Percentiles rank a stretch among this genome's conserved stretches.
These are phyloP conservation scores for Trisateles emortualis DNA, from an alignment of 2,888 invertebrate genomes.

Conservation along the genomic window DNA sequence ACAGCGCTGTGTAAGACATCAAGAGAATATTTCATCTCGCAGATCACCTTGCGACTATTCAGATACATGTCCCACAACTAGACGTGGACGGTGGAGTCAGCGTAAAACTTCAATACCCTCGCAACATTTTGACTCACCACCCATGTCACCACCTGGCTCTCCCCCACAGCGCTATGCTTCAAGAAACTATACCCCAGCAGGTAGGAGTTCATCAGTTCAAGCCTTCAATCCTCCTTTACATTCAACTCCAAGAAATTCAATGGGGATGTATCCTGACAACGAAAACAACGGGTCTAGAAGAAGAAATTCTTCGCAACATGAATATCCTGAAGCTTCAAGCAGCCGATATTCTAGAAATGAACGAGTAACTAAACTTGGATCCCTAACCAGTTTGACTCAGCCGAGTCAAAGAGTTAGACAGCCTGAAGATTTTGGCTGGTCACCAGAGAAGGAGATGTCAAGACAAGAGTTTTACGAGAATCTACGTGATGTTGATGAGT, in stretches of 20 bases:
- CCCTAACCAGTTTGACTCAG: constrained; percentile 29
- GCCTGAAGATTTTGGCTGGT: constrained; percentile 2
- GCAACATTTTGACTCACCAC: not conserved
- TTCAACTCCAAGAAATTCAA: not conserved
- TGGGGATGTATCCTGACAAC: not conserved
- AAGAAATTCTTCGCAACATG: constrained; percentile 25
- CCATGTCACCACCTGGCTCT: no score
- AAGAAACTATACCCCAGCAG: not conserved
- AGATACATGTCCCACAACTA: no score
- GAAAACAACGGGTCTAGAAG: constrained; percentile 11
- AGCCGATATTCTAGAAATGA: constrained; percentile 19
- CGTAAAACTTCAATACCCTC: not conserved
- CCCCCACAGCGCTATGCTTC: no score
- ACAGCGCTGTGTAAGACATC: no score
- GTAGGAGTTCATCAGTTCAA: not conserved
- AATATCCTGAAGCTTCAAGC: constrained; percentile 8
- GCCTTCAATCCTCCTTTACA: not conserved
- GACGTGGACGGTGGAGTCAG: no score
- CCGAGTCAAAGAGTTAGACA: constrained; percentile 2
- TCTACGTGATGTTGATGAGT: no score
- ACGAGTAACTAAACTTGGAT: constrained; percentile 33
- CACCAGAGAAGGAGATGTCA: not conserved
- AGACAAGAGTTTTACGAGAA: no score
- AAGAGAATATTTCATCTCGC: no score
- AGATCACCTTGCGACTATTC: no score